Percentiles rank a stretch among this genome's conserved stretches.
Evolutionary conservation across 2,888 invertebrate genomes (phyloP).

Genomic region (Minunthozetes semirufus): DNA sequence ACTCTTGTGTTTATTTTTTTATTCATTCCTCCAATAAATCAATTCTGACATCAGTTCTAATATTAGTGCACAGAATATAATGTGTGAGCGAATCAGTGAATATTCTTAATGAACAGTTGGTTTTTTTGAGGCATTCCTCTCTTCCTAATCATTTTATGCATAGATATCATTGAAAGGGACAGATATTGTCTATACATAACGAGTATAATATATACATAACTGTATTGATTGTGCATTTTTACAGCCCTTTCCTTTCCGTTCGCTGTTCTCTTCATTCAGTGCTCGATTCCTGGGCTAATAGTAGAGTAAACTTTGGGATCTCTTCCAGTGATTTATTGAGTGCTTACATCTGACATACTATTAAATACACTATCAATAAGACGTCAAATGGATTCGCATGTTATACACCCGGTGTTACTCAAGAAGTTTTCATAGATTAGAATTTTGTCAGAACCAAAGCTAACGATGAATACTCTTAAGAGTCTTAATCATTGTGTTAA

Average conservation of each 20-base stretch:
- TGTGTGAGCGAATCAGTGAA: neutral
- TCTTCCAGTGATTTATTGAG: slow-evolving; percentile 9
- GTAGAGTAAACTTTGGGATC: neutral
- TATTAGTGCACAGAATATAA: neutral
- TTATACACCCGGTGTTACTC: neutral
- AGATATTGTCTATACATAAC: neutral
- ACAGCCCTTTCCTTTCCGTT: neutral
- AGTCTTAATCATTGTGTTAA: neutral
- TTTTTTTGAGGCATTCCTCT: neutral
- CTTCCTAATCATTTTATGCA: slow-evolving; percentile 13
- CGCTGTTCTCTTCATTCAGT: neutral
- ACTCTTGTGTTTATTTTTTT: neutral
- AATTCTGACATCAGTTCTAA: neutral
- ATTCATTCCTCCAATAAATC: neutral
- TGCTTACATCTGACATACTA: slow-evolving; percentile 9
- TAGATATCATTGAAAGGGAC: neutral
- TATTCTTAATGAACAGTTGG: neutral
- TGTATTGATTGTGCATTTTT: neutral
- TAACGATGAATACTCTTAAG: neutral
- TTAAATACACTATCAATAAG: slow-evolving; percentile 16
- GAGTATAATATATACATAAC: neutral
- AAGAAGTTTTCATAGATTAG: neutral
- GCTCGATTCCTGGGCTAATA: neutral
- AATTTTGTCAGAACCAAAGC: neutral
- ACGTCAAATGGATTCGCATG: slow-evolving; percentile 14